Conservation (phyloP, 2,797 vertebrate species). For the Galagoides demidoff region DNA sequence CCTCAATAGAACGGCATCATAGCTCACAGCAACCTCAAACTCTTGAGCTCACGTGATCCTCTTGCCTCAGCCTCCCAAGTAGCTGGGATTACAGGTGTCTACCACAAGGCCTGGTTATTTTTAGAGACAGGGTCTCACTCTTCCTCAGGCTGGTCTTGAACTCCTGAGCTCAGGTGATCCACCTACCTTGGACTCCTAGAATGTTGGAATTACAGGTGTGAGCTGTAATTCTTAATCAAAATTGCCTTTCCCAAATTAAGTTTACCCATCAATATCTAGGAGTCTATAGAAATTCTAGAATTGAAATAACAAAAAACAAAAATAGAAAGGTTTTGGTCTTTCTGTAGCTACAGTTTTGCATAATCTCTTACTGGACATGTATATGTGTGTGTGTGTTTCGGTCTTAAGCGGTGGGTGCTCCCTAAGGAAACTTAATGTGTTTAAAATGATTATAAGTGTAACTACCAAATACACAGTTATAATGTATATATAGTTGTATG, state of each 20-base stretch:
- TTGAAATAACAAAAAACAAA: constrained; percentile 13
- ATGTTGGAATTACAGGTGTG: too few species aligned
- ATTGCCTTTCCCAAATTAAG: not conserved
- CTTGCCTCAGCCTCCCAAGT: too few species aligned
- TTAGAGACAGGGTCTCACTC: too few species aligned
- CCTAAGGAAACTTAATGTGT: not conserved
- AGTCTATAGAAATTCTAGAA: not conserved
- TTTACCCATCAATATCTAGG: not conserved
- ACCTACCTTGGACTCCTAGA: too few species aligned
- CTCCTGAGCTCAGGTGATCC: too few species aligned
- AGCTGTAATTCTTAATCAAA: constrained; percentile 31
- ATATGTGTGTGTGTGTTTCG: not conserved
- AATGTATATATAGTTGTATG: too few species aligned
- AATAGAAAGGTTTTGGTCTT: not conserved
- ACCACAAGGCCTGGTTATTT: too few species aligned
- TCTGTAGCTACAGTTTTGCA: not conserved
- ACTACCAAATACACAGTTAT: not conserved
- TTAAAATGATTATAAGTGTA: not conserved
- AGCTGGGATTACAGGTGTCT: too few species aligned
- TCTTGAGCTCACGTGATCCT: too few species aligned
- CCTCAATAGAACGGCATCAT: too few species aligned
- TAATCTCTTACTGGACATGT: not conserved
- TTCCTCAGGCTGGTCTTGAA: too few species aligned
- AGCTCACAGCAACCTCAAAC: too few species aligned
- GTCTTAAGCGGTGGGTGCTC: not conserved